Evolutionary conservation across 2,797 vertebrate species (phyloP), one percentile per base, ranked within the genome.

Genomic region (Discoglossus pictus): DNA sequence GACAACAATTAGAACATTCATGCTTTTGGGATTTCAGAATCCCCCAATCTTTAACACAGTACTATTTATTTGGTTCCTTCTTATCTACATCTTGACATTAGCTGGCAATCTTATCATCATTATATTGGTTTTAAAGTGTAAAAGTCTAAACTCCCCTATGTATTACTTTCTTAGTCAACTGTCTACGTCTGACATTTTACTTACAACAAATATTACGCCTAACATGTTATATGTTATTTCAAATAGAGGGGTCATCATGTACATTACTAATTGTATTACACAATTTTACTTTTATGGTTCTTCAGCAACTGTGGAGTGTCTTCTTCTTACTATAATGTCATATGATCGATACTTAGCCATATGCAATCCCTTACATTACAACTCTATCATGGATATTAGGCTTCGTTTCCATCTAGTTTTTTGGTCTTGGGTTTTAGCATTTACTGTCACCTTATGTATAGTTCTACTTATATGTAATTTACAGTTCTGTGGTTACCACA

Each of bases 111-210:
- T 54, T 1, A 20, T 35, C 1, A 54, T 54, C 34, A 20, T 54
- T 24, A n/a, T 12, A 1, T 3, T 54, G 15, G 36, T 54, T 18
- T 38, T 34, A 9, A 18, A 12, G 8, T 35, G 34, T 39, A n/a
- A 18, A 2, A 55, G 12, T 24, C 23, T 56, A 20, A 21, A 42
- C 8, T 56, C 35, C 25, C 54, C 54, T 3, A 56, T 56, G 54
- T 56, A 56, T 8, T 3, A 40, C 16, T 56, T 56, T 13, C 54
- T 56, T 11, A 15, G 54, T 13, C 54, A 56, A 6, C 54, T 56
- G 13, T 56, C 54, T 9, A 4, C 40, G 5, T 24, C 38, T 1
- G 54, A 56, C 25, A 25, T 56, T 6, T 15, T 56, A 2, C 38
- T 56, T 24, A 56, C 35, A 17, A 56, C 43, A 3, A 21, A 20